A percentile compares a stretch with the other conserved stretches of the same genome.
These are phyloP conservation scores for Pelochelys cantorii DNA, from an alignment of 2,797 vertebrate species.

Conservation along the genomic window DNA sequence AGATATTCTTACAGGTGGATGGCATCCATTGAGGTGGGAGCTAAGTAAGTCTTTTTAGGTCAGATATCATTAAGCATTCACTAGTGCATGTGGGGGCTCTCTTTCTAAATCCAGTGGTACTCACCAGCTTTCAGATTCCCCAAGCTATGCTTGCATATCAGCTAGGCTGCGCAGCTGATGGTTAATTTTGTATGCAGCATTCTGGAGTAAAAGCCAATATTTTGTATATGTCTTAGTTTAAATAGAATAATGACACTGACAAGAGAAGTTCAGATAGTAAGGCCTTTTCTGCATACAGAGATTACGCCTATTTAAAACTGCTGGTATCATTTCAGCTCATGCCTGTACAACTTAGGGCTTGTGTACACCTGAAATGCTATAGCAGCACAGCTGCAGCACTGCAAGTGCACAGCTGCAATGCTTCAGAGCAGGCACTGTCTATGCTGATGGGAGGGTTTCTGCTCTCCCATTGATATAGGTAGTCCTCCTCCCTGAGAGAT, in stretches of 20 bases:
- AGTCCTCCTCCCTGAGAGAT: background rate
- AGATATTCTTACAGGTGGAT: slow-evolving; percentile 44
- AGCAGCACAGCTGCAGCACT: no score
- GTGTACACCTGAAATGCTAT: no score
- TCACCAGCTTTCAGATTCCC: slow-evolving; percentile 55
- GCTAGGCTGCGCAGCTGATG: slow-evolving; percentile 56
- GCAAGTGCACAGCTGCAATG: no score
- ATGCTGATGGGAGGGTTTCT: no score
- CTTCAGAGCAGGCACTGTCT: no score
- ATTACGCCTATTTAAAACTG: background rate
- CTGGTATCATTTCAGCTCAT: background rate
- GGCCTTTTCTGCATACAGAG: slow-evolving; percentile 19
- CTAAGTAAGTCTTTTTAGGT: slow-evolving; percentile 45
- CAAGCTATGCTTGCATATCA: background rate
- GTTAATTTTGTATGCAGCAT: slow-evolving; percentile 49
- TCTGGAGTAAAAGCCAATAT: slow-evolving; percentile 51
- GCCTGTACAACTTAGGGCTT: no score
- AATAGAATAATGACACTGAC: background rate
- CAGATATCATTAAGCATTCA: background rate
- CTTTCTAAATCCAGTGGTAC: slow-evolving; percentile 52
- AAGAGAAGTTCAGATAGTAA: background rate
- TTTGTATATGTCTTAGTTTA: slow-evolving; percentile 21
- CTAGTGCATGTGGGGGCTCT: slow-evolving; percentile 1
- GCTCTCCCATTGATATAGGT: no score
- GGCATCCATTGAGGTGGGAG: background rate